Conservation (phyloP, 2,797 vertebrate species). For the Streptopelia turtur region DNA sequence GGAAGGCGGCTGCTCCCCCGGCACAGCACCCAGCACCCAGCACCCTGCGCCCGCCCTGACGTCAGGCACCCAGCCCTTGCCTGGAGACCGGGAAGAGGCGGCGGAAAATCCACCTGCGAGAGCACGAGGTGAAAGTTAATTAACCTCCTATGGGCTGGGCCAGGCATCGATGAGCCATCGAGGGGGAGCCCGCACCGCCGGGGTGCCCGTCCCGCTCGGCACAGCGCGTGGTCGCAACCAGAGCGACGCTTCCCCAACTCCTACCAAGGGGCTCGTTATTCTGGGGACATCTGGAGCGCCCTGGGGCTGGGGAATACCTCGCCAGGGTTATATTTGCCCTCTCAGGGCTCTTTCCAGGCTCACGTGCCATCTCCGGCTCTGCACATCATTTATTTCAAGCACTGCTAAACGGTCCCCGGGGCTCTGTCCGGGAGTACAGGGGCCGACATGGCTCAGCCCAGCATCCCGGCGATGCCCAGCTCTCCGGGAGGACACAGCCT, state of each 20-base stretch:
- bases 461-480: not conserved
- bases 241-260: rapidly evolving
- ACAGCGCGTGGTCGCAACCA: rapidly evolving
- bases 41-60: not conserved
- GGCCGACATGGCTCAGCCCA: not conserved
- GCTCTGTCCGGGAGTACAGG: not conserved
- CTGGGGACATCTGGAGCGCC: not conserved
- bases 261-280: not conserved
- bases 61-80: not conserved
- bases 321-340: rapidly evolving
- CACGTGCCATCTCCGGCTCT: not conserved
- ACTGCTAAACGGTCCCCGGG: not conserved
- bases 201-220: not conserved
- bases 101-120: not conserved
- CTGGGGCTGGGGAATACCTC: not conserved
- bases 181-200: not conserved
- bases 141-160: not conserved
- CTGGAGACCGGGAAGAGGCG: not conserved
- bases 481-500: not conserved
- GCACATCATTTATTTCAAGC: not conserved
- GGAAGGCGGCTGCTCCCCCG: not conserved
- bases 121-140: not conserved
- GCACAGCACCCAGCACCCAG: not conserved
- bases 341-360: not conserved
- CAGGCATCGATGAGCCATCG: rapidly evolving